phyloP scores from a whole-genome alignment of 2,113 vertebrate species.

The Danio rerio region GRCz12tu NC_133192.1:21835501-21836000 shows the following conservation, averaged over 20 bases:
- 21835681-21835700: neutral
- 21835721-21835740: constrained; percentile 25
- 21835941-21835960: neutral
- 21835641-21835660: too few species aligned
- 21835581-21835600: too few species aligned
- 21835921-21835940: neutral
- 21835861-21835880: neutral
- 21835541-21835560: too few species aligned
- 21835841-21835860: neutral
- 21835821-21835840: neutral
- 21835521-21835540: too few species aligned
- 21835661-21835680: constrained; percentile 7
- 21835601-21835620: too few species aligned
- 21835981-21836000: constrained; percentile 28
- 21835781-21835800: constrained; percentile 17
- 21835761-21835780: constrained; percentile 10
- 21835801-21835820: neutral
- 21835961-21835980: neutral
- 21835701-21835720: constrained; percentile 19
- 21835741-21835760: constrained; percentile 4
- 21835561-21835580: too few species aligned
- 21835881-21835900: neutral
- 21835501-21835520: too few species aligned
- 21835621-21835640: too few species aligned
- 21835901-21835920: neutral